phyloP scores from a whole-genome alignment of 2,888 invertebrate genomes.

The Bimastos eiseni region DNA sequence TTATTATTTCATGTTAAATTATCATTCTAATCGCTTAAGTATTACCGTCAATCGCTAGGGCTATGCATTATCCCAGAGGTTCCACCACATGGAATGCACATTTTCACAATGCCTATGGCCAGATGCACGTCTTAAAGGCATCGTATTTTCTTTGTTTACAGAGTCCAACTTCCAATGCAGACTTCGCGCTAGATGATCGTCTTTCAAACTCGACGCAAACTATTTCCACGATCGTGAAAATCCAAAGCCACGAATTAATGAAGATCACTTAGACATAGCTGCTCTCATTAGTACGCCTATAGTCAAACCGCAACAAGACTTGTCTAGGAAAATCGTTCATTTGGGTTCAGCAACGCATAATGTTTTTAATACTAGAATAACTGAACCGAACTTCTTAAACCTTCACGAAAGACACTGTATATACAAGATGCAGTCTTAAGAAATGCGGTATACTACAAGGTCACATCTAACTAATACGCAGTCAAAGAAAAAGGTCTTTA shows the following conservation, averaged over 20 bases:
- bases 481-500: background rate
- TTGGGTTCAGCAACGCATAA: background rate
- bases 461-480: background rate
- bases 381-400: background rate
- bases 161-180: background rate
- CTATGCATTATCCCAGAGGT: too few species aligned
- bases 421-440: background rate
- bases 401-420: background rate
- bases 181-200: background rate
- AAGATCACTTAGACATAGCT: background rate
- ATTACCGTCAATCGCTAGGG: too few species aligned
- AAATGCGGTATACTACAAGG: background rate
- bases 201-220: background rate
- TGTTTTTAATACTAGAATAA: background rate
- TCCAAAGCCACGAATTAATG: background rate
- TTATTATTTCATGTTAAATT: too few species aligned
- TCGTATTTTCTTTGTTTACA: background rate
- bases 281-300: background rate
- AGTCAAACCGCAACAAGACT: constrained; percentile 13
- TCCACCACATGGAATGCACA: too few species aligned
- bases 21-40: too few species aligned
- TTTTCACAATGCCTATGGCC: too few species aligned
- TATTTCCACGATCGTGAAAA: background rate
- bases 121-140: background rate
- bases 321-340: background rate